These are phyloP conservation scores for Neodiprion pinetum DNA, from an alignment of 1,140 invertebrate genomes.

Conservation along the genomic window DNA sequence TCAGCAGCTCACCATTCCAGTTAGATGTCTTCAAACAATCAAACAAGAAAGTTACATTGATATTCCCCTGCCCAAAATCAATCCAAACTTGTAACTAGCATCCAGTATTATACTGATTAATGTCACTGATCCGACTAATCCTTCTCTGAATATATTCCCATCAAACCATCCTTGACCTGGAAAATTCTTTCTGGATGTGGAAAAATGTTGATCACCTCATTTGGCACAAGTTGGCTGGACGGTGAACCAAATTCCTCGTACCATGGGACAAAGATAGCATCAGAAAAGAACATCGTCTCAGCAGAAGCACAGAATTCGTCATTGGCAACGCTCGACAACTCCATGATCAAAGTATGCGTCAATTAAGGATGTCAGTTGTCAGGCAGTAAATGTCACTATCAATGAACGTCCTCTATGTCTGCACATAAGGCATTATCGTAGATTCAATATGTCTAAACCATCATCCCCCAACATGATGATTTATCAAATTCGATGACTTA, in stretches of 20 bases:
- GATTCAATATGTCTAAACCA: constrained; percentile 19
- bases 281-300: constrained; percentile 5
- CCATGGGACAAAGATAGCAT: constrained; percentile 1
- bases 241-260: neutral
- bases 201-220: neutral
- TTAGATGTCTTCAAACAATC: neutral
- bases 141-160: neutral
- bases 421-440: constrained; percentile 42
- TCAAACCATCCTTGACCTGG: neutral
- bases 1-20: neutral
- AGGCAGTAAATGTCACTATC: constrained; percentile 52
- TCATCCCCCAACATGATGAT: neutral
- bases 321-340: constrained; percentile 32
- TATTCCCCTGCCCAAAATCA: neutral
- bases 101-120: neutral
- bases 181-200: neutral
- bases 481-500: neutral
- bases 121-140: neutral
- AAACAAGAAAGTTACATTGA: neutral
- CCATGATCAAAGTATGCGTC: constrained; percentile 56
- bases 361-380: constrained; percentile 54
- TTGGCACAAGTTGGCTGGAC: neutral
- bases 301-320: constrained; percentile 11
- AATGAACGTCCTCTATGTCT: constrained; percentile 46
- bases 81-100: neutral